Evolutionary conservation across 2,113 vertebrate genomes (phyloP).

Genomic region (Excalfactoria chinensis): DNA sequence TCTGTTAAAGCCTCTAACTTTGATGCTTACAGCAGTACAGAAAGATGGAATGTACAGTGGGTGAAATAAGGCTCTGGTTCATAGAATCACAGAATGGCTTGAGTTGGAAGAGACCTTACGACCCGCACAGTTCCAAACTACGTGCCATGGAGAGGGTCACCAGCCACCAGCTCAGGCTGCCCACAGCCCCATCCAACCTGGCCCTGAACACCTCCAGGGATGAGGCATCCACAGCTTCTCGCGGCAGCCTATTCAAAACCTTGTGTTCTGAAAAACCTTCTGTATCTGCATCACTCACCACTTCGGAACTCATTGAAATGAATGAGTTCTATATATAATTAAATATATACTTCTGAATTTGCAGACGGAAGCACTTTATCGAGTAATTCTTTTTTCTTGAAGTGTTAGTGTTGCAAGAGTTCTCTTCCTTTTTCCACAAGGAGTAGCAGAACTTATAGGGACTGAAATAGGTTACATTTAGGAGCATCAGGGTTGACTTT

Average conservation of each 20-base stretch:
- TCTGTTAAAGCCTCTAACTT: not conserved
- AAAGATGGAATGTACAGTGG: not conserved
- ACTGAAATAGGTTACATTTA: not conserved
- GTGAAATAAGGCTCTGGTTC: not conserved
- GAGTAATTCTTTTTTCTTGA: not conserved
- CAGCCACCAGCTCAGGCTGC: not conserved
- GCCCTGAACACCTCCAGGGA: not conserved
- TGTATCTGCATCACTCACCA: accelerated
- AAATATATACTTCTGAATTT: not conserved
- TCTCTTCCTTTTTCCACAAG: not conserved
- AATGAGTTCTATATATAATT: not conserved
- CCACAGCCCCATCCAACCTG: not conserved
- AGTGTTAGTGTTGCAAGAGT: not conserved
- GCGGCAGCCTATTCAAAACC: not conserved
- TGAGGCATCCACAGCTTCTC: not conserved
- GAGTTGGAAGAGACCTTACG: not conserved
- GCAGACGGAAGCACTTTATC: not conserved
- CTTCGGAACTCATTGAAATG: not conserved
- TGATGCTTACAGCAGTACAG: not conserved
- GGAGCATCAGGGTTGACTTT: not conserved
- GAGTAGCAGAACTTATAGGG: not conserved
- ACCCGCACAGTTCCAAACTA: too few species aligned
- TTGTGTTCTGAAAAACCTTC: not conserved
- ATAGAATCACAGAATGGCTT: not conserved
- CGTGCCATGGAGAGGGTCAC: too few species aligned